Evolutionary conservation across 2,113 vertebrate genomes (phyloP).

Genomic region (Tautogolabrus adspersus): DNA sequence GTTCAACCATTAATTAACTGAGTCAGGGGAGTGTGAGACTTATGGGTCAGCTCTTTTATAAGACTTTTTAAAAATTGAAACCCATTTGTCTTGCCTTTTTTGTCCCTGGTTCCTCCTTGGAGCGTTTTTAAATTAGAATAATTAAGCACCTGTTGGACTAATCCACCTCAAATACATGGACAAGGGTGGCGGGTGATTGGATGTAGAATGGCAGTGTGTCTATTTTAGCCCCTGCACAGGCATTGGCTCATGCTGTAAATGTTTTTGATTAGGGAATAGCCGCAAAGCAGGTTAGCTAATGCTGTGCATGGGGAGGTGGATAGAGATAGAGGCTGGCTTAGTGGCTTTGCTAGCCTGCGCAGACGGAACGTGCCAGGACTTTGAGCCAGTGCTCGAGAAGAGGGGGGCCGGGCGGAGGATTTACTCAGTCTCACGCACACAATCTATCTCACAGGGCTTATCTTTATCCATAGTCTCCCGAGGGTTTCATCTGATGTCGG

Average conservation of each 20-base stretch:
- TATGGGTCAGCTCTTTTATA: slow-evolving; percentile 9
- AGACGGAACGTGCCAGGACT: slow-evolving; percentile 52
- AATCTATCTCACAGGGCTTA: slow-evolving; percentile 64
- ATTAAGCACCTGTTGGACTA: slow-evolving; percentile 69
- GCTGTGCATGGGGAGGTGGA: slow-evolving; percentile 45
- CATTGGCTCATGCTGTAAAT: slow-evolving; percentile 59
- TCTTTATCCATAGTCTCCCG: slow-evolving; percentile 64
- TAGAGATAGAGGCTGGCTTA: slow-evolving; percentile 63
- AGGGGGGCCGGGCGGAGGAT: slow-evolving; percentile 35
- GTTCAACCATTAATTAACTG: slow-evolving; percentile 12
- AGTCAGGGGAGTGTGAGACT: neutral
- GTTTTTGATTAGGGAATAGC: slow-evolving; percentile 63
- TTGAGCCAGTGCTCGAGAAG: slow-evolving; percentile 52
- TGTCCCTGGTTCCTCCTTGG: neutral
- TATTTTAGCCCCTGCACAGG: slow-evolving; percentile 17
- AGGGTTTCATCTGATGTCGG: slow-evolving; percentile 49
- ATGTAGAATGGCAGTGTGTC: slow-evolving; percentile 19
- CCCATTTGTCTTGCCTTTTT: slow-evolving; percentile 3
- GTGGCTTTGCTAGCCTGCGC: slow-evolving; percentile 66
- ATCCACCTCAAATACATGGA: slow-evolving; percentile 35
- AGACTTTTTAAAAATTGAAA: slow-evolving; percentile 11
- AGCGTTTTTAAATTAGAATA: slow-evolving; percentile 42
- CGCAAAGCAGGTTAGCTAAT: slow-evolving; percentile 62
- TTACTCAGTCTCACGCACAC: slow-evolving; percentile 58
- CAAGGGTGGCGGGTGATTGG: neutral